Percentiles rank a stretch among this genome's conserved stretches.
These are phyloP conservation scores for Tricholaema leucomelas DNA, from an alignment of 2,113 vertebrate species.

Conservation along the genomic window DNA sequence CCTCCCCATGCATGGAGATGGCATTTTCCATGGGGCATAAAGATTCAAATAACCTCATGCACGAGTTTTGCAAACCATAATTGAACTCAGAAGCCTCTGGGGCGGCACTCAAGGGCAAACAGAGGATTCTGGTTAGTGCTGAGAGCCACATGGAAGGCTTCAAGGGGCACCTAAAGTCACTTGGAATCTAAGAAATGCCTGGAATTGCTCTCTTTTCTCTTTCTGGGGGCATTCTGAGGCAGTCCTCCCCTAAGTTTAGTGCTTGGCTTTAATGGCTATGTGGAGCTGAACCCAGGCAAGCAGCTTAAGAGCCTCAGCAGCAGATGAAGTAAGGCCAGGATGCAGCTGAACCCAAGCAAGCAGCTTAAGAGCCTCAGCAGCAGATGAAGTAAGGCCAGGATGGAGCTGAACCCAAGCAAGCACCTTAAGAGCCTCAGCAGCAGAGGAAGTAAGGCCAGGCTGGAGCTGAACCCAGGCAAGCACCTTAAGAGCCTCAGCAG, in stretches of 20 bases:
- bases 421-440: too few relatives aligned
- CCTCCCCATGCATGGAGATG: not conserved
- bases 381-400: too few relatives aligned
- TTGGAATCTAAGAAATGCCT: not conserved
- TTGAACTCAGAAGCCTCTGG: not conserved
- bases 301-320: not conserved
- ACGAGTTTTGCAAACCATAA: not conserved
- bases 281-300: not conserved
- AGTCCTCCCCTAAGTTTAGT: not conserved
- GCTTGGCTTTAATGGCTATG: not conserved
- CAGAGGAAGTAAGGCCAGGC: too few relatives aligned
- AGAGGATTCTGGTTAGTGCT: not conserved
- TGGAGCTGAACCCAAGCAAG: too few relatives aligned
- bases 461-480: too few relatives aligned
- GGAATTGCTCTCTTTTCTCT: not conserved
- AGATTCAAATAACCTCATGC: not conserved
- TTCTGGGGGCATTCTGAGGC: not conserved
- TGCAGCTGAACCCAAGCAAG: too few relatives aligned
- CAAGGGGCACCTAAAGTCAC: not conserved
- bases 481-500: too few relatives aligned
- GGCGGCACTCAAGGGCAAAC: not conserved
- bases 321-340: not conserved
- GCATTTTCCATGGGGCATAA: not conserved
- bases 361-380: too few relatives aligned
- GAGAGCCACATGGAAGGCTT: not conserved